phyloP scores from a whole-genome alignment of 2,797 vertebrate species.

The Lates japonicus region DNA sequence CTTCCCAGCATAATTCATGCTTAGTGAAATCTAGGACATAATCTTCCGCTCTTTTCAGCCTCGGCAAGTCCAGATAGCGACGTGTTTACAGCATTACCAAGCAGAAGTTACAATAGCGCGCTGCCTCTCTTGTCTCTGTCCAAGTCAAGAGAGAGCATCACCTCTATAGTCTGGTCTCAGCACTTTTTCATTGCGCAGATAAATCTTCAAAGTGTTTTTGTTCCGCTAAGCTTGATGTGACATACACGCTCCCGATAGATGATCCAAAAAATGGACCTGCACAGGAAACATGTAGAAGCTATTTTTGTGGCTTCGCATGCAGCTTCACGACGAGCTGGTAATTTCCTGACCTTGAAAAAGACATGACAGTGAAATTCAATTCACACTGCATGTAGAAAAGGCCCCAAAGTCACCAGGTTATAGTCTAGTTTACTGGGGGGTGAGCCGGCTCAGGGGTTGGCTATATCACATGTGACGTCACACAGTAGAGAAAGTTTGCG shows the following conservation, averaged over 20 bases:
- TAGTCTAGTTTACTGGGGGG: too few relatives aligned
- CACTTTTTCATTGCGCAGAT: conserved; percentile 13
- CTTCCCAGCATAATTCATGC: conserved; percentile 66
- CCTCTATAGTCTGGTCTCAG: conserved; percentile 28
- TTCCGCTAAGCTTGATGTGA: background rate
- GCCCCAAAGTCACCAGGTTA: too few relatives aligned
- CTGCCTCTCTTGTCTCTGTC: conserved; percentile 10
- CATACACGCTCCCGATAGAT: background rate
- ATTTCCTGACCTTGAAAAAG: conserved; percentile 35
- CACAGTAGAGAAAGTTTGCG: too few relatives aligned
- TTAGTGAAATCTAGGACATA: conserved; percentile 70
- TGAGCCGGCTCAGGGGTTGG: too few relatives aligned
- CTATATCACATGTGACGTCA: too few relatives aligned
- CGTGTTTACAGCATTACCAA: conserved; percentile 46
- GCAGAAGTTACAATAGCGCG: conserved; percentile 30
- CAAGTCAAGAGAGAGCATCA: conserved; percentile 32
- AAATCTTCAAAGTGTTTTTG: conserved; percentile 33
- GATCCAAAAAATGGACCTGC: conserved; percentile 7
- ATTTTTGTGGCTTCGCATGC: conserved; percentile 4
- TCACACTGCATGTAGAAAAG: background rate
- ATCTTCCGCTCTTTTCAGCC: conserved; percentile 57
- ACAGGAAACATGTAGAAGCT: background rate
- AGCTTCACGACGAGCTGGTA: background rate
- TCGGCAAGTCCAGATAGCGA: conserved; percentile 42
- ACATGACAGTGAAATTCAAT: conserved; percentile 23